Conservation (phyloP, 2,113 vertebrate genomes). For the Zosterops lateralis region DNA sequence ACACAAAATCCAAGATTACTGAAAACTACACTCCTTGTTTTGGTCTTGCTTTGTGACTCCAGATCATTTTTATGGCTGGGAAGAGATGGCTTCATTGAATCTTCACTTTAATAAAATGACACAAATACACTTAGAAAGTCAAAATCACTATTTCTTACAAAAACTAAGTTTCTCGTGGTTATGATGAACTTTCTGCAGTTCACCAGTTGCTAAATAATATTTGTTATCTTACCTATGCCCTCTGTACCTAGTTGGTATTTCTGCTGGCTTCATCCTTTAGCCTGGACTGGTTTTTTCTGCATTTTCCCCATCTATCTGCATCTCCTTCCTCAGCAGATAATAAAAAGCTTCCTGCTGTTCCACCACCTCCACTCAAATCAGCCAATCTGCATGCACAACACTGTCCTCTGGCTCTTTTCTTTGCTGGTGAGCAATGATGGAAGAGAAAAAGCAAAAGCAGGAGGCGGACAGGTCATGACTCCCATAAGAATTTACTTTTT, state of each 20-base stretch:
- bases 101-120: background rate
- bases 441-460: conserved; percentile 6
- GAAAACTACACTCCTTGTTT: background rate
- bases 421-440: background rate
- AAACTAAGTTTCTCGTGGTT: background rate
- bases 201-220: background rate
- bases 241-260: background rate
- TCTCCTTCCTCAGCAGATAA: conserved; percentile 23
- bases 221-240: background rate
- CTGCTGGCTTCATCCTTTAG: background rate
- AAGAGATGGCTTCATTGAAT: background rate
- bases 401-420: background rate
- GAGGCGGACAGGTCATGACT: conserved; percentile 1
- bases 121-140: background rate
- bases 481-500: conserved; percentile 1
- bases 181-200: background rate
- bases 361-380: conserved; percentile 24
- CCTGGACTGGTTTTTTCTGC: background rate
- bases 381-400: background rate
- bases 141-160: background rate
- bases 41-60: background rate
- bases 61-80: background rate
- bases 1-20: background rate
- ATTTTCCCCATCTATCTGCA: background rate
- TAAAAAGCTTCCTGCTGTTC: conserved; percentile 38